Evolutionary conservation across 2,888 invertebrate species (phyloP), one percentile per base, ranked within the genome.

Genomic region (Zygaena filipendulae): DNA sequence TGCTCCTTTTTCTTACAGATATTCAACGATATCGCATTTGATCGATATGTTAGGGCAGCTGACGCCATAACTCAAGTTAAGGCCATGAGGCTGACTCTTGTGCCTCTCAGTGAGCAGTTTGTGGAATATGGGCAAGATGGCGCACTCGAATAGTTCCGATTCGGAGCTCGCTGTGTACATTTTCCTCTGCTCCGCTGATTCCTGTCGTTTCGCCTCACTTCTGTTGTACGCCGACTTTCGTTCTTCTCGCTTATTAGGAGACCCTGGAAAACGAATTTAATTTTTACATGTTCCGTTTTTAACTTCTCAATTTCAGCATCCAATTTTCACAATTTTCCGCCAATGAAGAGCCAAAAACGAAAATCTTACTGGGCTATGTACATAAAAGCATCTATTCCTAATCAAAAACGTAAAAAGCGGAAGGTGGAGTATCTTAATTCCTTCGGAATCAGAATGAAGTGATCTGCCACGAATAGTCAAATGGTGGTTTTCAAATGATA

Each of bases 11-110:
- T n/a, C n/a, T 83, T 89, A 94, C 70, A 95, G 86, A 72, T 95
- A 95, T 60, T 95, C 95, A 49, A 95, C 95, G 52, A 95, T 95
- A 81, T 95, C 95, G 83, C 95, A 95, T 77, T 95, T 95, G 50
- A 95, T 94, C 37, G 94, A 93, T 77, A 94, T 94, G 82, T 94
- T 94, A 13, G 95, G 95, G 64, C 95, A 95, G 52, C 94, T 94
- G 45, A 92, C 87, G 30, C 93, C 92, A 43, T 87, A 88, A 14
- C 84, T 85, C 18, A 88, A 84, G 57, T 87, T 87, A 11, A 86
- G 82, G 29, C 85, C 82, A 28, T 86, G 85, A 3, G 85, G 85
- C 43, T 85, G 86, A 41, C 86, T 84, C 42, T 86, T 83, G 50
- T 92, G 91, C 38, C 92, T 82, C 55, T 93, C 92, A 3, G 91